Conservation (phyloP, 2,113 vertebrate genomes). For the Trematocara macrostoma region DNA sequence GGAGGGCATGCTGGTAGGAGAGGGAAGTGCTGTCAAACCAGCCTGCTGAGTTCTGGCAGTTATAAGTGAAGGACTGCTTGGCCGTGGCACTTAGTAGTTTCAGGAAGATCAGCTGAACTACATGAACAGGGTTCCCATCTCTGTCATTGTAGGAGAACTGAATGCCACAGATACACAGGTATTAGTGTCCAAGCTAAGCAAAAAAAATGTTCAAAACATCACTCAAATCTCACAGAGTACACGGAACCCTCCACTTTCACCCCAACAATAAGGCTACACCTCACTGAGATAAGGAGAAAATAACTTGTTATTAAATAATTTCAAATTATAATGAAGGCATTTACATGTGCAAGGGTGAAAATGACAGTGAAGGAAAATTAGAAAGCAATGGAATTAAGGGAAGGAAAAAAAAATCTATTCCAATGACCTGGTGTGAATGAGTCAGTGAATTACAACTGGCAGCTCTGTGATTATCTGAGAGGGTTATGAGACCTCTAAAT, state of each 20-base stretch:
- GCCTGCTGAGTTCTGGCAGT: slow-evolving; percentile 82
- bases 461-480: slow-evolving; percentile 26
- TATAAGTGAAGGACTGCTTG: slow-evolving; percentile 81
- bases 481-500: slow-evolving; percentile 25
- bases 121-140: slow-evolving; percentile 75
- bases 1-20: slow-evolving; percentile 72
- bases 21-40: slow-evolving; percentile 77
- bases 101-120: slow-evolving; percentile 89
- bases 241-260: not conserved
- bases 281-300: not conserved
- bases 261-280: not conserved
- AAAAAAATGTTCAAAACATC: not conserved
- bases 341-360: not conserved
- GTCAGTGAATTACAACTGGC: not conserved
- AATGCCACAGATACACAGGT: not conserved
- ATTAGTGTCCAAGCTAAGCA: not conserved
- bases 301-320: not conserved
- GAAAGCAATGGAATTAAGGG: not conserved
- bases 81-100: slow-evolving; percentile 83
- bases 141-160: slow-evolving; percentile 87
- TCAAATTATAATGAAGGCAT: not conserved
- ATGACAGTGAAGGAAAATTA: not conserved
- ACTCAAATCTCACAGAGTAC: not conserved
- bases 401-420: not conserved
- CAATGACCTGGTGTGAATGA: not conserved